Base-by-base conservation (phyloP, 2,113 vertebrate genomes). In the Potamarius usumacintae region DNA sequence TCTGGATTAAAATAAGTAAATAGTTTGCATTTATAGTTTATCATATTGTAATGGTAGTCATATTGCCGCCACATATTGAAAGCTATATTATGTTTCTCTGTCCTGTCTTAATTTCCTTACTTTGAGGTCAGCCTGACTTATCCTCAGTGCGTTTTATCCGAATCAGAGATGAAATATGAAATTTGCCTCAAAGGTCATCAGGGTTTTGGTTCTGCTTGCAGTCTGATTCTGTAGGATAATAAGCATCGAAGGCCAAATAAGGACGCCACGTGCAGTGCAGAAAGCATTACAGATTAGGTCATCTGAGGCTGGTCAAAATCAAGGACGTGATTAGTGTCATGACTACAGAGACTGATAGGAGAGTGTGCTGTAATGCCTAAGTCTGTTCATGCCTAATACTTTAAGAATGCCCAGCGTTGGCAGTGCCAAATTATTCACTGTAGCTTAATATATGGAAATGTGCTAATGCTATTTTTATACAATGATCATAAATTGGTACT, bases 211-310 rank as follows among this genome's bases (percentile, higher is more conserved):
- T 82, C n/a, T 72, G 78, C 58, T 77, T n/a, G 57, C 22, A 63
- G 87, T 60, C 50, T 83, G 34, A 55, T 34, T 71, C 34, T 55
- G 62, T 84, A 20, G 34, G 30, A 58, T 48, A 52, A 76, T 83
- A 55, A 27, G 55, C 48, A 11, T 22, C 48, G 82, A 80, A 80
- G 63, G 50, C 82, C 50, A 82, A 82, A 50, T 67, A 82, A 85
- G 83, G 84, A 60, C 71, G 15, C 42, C 52, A 50, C 30, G 53
- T 52, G 63, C 81, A 79, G 30, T 52, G 15, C 30, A 67, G 48
- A 62, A n/a, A 27, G 71, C 50, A 86, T 34, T 72, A 52, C 20
- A 48, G 67, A 81, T 89, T 69, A 81, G 85, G 82, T 87, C 85
- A 89, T 63, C 55, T 53, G 22, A 63, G 52, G 77, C 85, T 86